A percentile compares a stretch with the other conserved stretches of the same genome.
phyloP scores from a whole-genome alignment of 2,888 invertebrate genomes.

The Willowsia nigromaculata region DNA sequence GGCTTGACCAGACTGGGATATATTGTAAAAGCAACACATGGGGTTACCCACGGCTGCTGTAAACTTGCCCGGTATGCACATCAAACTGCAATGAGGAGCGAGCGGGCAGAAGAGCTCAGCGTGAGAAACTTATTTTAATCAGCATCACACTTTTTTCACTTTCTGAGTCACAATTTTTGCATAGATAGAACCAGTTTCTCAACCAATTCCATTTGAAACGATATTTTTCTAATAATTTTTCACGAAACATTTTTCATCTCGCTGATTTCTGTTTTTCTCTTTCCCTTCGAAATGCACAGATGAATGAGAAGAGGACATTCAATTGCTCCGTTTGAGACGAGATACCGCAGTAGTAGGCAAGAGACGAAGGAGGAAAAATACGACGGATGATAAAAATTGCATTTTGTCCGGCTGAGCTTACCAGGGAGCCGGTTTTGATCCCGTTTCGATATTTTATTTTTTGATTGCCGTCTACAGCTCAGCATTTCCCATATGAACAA shows the following conservation, averaged over 20 bases:
- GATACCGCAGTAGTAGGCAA: conserved; percentile 24
- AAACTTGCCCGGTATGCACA: conserved; percentile 1
- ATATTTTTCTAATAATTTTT: conserved; percentile 54
- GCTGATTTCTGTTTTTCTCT: conserved; percentile 11
- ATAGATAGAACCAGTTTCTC: conserved; percentile 67
- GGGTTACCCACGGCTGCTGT: background rate
- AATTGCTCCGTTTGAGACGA: conserved; percentile 47
- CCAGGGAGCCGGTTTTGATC: conserved; percentile 73
- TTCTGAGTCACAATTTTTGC: conserved; percentile 64
- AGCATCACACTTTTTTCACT: conserved; percentile 49
- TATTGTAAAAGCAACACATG: conserved; percentile 18
- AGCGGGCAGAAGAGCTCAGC: conserved; percentile 56
- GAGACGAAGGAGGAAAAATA: background rate
- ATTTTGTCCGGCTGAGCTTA: conserved; percentile 65
- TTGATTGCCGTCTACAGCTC: conserved; percentile 52
- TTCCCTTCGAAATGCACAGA: background rate
- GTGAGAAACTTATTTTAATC: conserved; percentile 70
- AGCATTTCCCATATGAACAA: conserved; percentile 3
- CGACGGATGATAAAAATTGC: conserved; percentile 49
- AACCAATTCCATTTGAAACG: conserved; percentile 43
- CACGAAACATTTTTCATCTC: conserved; percentile 32
- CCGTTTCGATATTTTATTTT: conserved; percentile 67
- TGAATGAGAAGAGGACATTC: conserved; percentile 30
- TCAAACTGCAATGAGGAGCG: background rate
- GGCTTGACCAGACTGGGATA: background rate